These are phyloP conservation scores for Helicoverpa assulta DNA, from an alignment of 2,888 invertebrate genomes.

Conservation along the genomic window DNA sequence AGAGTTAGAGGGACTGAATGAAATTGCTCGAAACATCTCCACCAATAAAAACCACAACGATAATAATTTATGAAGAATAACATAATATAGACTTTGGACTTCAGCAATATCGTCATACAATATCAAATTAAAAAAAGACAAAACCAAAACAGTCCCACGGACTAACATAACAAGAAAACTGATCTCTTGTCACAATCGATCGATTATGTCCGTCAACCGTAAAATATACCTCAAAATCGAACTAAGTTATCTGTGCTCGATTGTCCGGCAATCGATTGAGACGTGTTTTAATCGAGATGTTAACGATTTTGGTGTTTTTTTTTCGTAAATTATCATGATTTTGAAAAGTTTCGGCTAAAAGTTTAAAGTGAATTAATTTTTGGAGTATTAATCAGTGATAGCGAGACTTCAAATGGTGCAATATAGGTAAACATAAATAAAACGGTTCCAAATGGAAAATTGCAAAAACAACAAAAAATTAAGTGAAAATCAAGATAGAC, in stretches of 20 bases:
- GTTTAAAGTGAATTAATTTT: too few species aligned
- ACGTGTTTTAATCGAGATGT: constrained; percentile 66
- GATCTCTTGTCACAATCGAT: constrained; percentile 88
- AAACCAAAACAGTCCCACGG: constrained; percentile 77
- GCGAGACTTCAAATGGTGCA: too few species aligned
- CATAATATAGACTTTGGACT: background rate
- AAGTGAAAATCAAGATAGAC: background rate
- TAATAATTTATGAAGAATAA: too few species aligned
- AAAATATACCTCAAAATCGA: constrained; percentile 88
- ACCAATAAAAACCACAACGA: too few species aligned
- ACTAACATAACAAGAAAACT: constrained; percentile 81
- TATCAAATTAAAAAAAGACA: constrained; percentile 63
- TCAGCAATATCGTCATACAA: background rate
- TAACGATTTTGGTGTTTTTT: constrained; percentile 19
- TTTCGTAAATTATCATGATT: background rate
- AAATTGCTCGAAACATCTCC: too few species aligned
- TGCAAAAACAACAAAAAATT: background rate
- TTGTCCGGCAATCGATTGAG: constrained; percentile 67
- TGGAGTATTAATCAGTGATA: too few species aligned
- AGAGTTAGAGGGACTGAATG: too few species aligned
- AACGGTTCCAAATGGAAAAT: background rate
- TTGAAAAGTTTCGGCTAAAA: too few species aligned
- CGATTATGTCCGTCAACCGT: constrained; percentile 83
- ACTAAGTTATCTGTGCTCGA: constrained; percentile 79
- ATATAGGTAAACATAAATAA: too few species aligned